Conservation (phyloP, 23 tunicate species). For the Ascidia mentula region DNA sequence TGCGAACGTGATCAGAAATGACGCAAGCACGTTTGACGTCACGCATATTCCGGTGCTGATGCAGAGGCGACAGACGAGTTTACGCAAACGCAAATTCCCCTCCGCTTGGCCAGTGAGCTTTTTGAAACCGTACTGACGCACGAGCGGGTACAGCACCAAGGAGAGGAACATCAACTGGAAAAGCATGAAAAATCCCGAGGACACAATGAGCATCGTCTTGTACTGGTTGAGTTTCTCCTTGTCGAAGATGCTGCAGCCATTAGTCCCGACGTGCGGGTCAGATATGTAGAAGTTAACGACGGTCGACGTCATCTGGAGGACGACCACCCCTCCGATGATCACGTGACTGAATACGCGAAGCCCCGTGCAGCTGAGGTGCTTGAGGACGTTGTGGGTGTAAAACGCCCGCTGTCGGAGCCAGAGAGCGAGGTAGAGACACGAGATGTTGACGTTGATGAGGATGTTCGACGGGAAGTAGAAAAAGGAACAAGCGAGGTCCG, state of each 20-base stretch:
- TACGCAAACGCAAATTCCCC: not conserved
- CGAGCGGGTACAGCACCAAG: not conserved
- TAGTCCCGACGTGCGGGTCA: not conserved
- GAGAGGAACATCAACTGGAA: not conserved
- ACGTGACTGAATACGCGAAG: not conserved
- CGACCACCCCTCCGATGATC: not conserved
- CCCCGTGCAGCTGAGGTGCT: not conserved
- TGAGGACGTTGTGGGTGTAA: not conserved
- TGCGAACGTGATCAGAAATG: not conserved
- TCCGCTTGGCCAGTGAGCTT: not conserved
- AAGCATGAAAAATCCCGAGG: not conserved
- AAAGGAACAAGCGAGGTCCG: not conserved
- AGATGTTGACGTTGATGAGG: not conserved
- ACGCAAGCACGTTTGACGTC: not conserved
- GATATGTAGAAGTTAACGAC: not conserved
- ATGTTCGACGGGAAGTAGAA: not conserved
- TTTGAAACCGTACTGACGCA: not conserved
- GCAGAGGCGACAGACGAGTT: not conserved
- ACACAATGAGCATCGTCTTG: not conserved
- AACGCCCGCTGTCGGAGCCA: not conserved
- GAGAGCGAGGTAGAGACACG: constrained; percentile 1
- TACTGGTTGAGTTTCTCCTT: not conserved
- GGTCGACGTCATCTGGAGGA: constrained; percentile 2
- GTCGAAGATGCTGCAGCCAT: not conserved
- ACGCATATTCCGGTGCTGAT: not conserved